Evolutionary conservation across 2,888 invertebrate species (phyloP).

Genomic region (Synanthedon formicaeformis): DNA sequence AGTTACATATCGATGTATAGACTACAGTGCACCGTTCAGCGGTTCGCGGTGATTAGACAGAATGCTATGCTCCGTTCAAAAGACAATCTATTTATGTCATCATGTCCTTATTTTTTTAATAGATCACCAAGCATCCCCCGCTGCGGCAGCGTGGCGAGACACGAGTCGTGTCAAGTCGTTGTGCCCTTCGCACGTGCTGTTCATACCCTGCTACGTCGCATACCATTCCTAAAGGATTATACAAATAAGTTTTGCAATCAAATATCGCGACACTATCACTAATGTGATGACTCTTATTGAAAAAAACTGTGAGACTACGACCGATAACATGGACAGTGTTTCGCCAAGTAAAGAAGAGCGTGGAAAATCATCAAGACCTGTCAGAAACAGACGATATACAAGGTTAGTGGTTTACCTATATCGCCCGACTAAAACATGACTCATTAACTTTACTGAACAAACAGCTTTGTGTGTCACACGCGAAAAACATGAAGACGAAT

Average conservation of each 20-base stretch:
- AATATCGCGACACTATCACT: background rate
- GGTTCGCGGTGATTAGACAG: conserved; percentile 34
- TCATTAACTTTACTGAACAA: conserved; percentile 46
- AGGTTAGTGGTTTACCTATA: conserved; percentile 60
- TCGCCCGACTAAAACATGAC: conserved; percentile 26
- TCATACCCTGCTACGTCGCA: conserved; percentile 3
- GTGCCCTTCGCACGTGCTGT: conserved; percentile 59
- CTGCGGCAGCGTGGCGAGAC: conserved; percentile 51
- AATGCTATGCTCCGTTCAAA: conserved; percentile 39
- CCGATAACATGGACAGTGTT: conserved; percentile 36
- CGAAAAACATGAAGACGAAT: background rate
- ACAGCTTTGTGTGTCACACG: conserved; percentile 57
- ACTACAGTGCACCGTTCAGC: conserved; percentile 31
- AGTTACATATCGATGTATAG: conserved; percentile 56
- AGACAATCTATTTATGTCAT: conserved; percentile 67
- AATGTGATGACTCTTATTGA: conserved; percentile 55
- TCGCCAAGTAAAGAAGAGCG: conserved; percentile 47
- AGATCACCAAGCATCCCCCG: conserved; percentile 68
- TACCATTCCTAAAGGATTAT: conserved; percentile 1
- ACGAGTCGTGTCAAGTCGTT: conserved; percentile 53
- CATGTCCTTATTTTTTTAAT: conserved; percentile 69
- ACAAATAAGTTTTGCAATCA: background rate
- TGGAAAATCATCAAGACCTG: conserved; percentile 72
- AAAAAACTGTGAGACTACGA: conserved; percentile 27
- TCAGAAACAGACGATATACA: conserved; percentile 79